Conservation (phyloP, 2,797 vertebrate genomes). For the Moxostoma hubbsi region DNA sequence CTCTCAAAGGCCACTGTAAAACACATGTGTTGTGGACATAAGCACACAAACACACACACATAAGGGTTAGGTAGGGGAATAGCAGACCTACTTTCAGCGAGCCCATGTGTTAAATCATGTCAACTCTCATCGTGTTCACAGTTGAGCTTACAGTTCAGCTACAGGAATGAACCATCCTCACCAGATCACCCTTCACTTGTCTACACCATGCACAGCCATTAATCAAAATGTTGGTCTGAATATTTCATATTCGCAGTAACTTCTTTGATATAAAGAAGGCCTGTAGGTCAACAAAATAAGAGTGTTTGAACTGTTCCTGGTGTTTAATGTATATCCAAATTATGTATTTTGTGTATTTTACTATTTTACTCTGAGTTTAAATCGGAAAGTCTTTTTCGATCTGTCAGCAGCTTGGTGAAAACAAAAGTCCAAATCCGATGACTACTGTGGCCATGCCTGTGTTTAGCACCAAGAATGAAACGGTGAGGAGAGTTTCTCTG, state of each 20-base stretch:
- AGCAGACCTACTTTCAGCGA: constrained; percentile 65
- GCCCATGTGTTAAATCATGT: constrained; percentile 68
- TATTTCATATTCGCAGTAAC: constrained; percentile 26
- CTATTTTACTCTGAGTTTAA: constrained; percentile 14
- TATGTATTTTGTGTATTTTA: constrained; percentile 3
- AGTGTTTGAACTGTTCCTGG: constrained; percentile 5
- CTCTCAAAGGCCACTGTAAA: constrained; percentile 60
- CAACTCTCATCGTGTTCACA: constrained; percentile 57
- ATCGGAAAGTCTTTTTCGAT: constrained; percentile 54
- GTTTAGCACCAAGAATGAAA: constrained; percentile 98
- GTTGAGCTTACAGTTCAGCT: constrained; percentile 38
- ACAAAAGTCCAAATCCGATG: constrained; percentile 87
- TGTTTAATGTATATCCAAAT: constrained; percentile 19
- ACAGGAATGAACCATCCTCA: constrained; percentile 36
- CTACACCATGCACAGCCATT: constrained; percentile 35
- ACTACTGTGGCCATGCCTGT: constrained; percentile 99
- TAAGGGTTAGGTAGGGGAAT: constrained; percentile 61
- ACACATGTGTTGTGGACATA: constrained; percentile 15
- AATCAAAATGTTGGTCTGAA: constrained; percentile 23
- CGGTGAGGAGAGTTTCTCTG: constrained; percentile 72
- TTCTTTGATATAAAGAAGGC: constrained; percentile 31
- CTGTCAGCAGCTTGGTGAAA: constrained; percentile 83
- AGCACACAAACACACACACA: constrained; percentile 31
- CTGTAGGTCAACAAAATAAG: neutral
- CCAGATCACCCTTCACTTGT: constrained; percentile 46